A percentile compares a stretch with the other conserved stretches of the same genome.
phyloP scores from a whole-genome alignment of 1,140 invertebrate species.

The Cecropterus lyciades region DNA sequence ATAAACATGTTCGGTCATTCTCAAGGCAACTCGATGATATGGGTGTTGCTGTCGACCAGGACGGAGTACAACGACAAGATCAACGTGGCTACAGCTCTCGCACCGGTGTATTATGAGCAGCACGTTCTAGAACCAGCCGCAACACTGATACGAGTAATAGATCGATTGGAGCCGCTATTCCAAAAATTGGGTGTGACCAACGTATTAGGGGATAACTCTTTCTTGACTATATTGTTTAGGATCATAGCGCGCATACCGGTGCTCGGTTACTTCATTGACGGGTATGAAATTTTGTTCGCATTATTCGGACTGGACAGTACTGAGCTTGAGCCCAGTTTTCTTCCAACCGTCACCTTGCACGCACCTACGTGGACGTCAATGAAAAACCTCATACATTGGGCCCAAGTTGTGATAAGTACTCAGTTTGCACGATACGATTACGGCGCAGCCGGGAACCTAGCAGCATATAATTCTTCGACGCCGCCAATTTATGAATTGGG shows the following conservation, averaged over 20 bases:
- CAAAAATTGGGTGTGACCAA: background rate
- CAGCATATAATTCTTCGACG: conserved; percentile 68
- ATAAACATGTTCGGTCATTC: conserved; percentile 87
- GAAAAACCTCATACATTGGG: conserved; percentile 79
- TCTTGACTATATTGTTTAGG: background rate
- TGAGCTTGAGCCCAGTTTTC: conserved; percentile 38
- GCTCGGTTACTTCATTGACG: background rate
- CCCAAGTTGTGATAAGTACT: conserved; percentile 79
- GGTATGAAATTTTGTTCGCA: background rate
- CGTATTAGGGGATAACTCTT: background rate
- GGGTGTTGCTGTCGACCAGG: conserved; percentile 51
- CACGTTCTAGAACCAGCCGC: conserved; percentile 27
- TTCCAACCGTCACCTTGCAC: conserved; percentile 35
- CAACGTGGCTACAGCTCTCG: too few species aligned
- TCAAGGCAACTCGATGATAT: conserved; percentile 88
- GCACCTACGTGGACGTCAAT: conserved; percentile 70
- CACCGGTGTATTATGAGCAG: conserved; percentile 40
- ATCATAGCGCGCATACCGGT: background rate
- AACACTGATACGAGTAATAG: background rate
- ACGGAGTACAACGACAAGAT: too few species aligned
- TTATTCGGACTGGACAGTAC: conserved; percentile 22
- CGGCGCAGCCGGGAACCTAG: conserved; percentile 74
- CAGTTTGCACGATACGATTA: conserved; percentile 74
- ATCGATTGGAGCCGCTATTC: background rate
- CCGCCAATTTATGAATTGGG: conserved; percentile 84